Conservation (phyloP, 2,888 invertebrate species). For the Eupelmus urozonus region DNA sequence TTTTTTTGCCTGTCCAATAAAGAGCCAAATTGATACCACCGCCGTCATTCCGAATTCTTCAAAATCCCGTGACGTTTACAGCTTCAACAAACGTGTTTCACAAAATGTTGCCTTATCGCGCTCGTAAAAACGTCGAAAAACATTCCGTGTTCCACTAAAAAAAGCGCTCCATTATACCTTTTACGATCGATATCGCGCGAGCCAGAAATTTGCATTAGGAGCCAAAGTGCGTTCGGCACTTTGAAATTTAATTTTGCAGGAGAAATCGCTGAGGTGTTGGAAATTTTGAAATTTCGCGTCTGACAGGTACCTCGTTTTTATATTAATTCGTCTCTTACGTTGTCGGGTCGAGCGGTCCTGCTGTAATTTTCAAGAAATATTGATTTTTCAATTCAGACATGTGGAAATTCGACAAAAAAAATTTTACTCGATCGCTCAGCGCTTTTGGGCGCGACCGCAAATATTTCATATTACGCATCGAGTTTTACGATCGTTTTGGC, state of each 20-base stretch:
- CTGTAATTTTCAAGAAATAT: too few species aligned
- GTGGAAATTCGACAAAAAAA: not conserved
- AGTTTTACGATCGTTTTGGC: too few species aligned
- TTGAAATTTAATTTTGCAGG: not conserved
- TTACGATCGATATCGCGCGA: slow-evolving; percentile 23
- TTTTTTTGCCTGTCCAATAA: not conserved
- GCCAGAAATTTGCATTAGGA: slow-evolving; percentile 9
- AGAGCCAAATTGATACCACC: not conserved
- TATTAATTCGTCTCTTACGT: too few species aligned
- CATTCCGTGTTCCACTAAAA: not conserved
- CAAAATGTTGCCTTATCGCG: slow-evolving; percentile 19
- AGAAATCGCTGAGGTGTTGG: not conserved
- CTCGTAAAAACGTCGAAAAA: slow-evolving; percentile 30
- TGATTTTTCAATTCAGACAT: too few species aligned
- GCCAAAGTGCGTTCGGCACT: not conserved
- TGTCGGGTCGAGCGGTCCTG: not conserved
- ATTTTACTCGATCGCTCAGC: too few species aligned
- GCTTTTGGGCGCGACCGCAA: too few species aligned
- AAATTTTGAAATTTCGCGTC: not conserved
- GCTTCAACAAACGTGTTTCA: not conserved
- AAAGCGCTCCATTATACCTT: not conserved
- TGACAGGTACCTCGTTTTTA: not conserved
- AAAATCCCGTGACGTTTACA: not conserved
- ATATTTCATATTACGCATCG: too few species aligned
- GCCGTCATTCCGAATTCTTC: not conserved